A percentile compares a stretch with the other conserved stretches of the same genome.
Evolutionary conservation across 2,113 vertebrate genomes (phyloP).

Genomic region (Oryctolagus cuniculus): DNA sequence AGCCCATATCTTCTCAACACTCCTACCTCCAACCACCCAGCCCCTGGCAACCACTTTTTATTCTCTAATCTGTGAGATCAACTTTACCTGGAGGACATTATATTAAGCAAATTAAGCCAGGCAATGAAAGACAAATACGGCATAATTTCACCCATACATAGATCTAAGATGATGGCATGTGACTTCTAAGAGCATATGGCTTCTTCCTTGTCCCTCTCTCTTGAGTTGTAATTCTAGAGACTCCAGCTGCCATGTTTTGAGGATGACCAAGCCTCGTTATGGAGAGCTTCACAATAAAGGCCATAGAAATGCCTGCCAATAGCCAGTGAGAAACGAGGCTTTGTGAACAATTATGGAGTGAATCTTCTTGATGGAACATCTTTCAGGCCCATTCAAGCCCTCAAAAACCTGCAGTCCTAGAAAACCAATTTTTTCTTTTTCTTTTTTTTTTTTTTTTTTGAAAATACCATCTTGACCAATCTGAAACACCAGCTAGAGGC

Average conservation of each 20-base stretch:
- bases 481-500: background rate
- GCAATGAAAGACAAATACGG: background rate
- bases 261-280: background rate
- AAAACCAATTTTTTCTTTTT: background rate
- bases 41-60: background rate
- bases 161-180: background rate
- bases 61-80: background rate
- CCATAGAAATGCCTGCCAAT: too few relatives aligned
- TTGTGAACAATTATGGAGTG: accelerated
- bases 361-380: background rate
- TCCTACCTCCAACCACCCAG: too few relatives aligned
- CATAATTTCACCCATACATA: too few relatives aligned
- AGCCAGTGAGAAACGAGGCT: background rate
- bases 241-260: background rate
- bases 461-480: background rate
- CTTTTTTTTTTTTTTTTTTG: too few relatives aligned
- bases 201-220: background rate
- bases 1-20: background rate
- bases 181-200: background rate
- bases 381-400: background rate
- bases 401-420: background rate
- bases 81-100: background rate
- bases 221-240: background rate
- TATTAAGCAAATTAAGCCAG: background rate
- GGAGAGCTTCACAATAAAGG: background rate